Evolutionary conservation across 2,797 vertebrate species (phyloP).

Genomic region (Platalea minor): DNA sequence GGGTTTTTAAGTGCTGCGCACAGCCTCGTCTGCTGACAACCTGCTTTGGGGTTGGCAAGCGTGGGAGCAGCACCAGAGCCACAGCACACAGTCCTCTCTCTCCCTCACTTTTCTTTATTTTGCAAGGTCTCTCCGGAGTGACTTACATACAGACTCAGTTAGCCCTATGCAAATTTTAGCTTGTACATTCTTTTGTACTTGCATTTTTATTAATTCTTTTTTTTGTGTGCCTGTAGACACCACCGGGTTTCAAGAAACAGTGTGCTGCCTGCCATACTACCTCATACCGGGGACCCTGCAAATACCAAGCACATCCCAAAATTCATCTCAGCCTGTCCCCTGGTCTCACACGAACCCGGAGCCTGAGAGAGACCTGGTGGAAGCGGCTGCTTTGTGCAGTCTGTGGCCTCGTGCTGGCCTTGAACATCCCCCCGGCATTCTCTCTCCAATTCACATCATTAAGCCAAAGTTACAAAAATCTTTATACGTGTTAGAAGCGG

Average conservation of each 20-base stretch:
- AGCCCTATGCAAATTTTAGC: not conserved
- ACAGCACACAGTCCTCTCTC: not conserved
- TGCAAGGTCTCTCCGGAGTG: not conserved
- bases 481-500: not conserved
- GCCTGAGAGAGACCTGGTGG: not conserved
- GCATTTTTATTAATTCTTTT: not conserved
- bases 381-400: not conserved
- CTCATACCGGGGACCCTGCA: not conserved
- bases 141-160: not conserved
- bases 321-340: not conserved
- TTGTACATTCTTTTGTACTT: not conserved
- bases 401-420: not conserved
- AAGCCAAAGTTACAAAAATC: not conserved
- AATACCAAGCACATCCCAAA: not conserved
- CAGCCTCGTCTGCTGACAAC: not conserved
- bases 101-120: not conserved
- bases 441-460: not conserved
- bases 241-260: not conserved
- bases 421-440: fast-evolving
- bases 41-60: not conserved
- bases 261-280: not conserved
- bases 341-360: not conserved
- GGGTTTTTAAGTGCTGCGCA: not conserved
- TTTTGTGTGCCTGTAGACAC: not conserved
- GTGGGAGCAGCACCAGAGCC: not conserved